Evolutionary conservation across 2,888 invertebrate genomes (phyloP).

Genomic region (Hyposoter didymator): DNA sequence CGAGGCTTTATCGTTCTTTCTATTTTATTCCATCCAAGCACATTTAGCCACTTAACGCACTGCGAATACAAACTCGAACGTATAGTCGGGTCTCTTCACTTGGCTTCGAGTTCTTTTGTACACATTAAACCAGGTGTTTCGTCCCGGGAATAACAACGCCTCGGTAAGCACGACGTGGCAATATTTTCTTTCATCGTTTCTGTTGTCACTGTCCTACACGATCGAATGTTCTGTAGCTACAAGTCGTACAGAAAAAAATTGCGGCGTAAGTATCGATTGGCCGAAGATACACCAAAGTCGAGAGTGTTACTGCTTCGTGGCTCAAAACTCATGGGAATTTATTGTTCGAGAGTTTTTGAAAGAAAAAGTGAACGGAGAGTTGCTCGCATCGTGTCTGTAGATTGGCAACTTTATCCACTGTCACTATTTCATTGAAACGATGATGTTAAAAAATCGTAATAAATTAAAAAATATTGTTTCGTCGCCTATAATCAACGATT

Average conservation of each 20-base stretch:
- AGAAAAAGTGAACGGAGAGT: neutral
- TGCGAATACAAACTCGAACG: constrained; percentile 25
- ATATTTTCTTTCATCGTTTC: constrained; percentile 33
- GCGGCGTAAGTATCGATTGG: neutral
- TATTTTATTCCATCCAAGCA: neutral
- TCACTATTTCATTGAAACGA: constrained; percentile 1
- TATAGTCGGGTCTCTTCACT: constrained; percentile 8
- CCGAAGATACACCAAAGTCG: neutral
- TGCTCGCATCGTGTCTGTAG: neutral
- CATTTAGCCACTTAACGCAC: constrained; percentile 18
- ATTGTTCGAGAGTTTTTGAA: neutral
- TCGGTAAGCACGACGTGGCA: constrained; percentile 40
- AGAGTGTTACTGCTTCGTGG: neutral
- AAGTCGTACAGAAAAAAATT: neutral
- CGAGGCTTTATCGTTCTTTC: neutral
- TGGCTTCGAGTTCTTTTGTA: constrained; percentile 19
- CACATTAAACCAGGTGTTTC: constrained; percentile 43
- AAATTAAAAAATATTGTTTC: neutral
- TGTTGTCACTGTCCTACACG: constrained; percentile 26
- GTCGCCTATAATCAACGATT: neutral
- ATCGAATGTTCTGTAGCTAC: constrained; percentile 11
- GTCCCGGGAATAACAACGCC: constrained; percentile 34
- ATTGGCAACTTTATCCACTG: constrained; percentile 24
- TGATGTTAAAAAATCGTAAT: neutral
- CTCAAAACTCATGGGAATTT: neutral